Conservation (phyloP, 53 echinoderm and acorn worm genomes). For the Patiria pectinifera region DNA sequence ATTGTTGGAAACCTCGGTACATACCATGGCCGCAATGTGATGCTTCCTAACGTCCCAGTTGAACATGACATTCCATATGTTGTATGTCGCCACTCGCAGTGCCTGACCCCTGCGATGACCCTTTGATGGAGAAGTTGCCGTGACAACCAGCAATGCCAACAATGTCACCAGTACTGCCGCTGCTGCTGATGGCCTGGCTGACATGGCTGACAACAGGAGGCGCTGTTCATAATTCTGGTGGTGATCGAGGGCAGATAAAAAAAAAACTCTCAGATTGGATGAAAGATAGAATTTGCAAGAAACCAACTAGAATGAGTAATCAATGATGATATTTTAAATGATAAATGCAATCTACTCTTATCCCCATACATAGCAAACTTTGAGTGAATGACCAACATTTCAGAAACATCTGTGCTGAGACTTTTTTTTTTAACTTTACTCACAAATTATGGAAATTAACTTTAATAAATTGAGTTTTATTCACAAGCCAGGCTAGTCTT, state of each 20-base stretch:
- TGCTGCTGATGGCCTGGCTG: slow-evolving; percentile 15
- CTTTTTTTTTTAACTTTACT: too few relatives aligned
- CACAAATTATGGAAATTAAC: too few relatives aligned
- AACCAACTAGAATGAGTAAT: background rate
- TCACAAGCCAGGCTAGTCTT: too few relatives aligned
- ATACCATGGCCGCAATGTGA: slow-evolving; percentile 83
- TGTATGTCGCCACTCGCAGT: slow-evolving; percentile 81
- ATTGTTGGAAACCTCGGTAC: slow-evolving; percentile 23
- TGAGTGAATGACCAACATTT: too few relatives aligned
- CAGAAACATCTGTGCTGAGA: too few relatives aligned
- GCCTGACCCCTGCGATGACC: background rate
- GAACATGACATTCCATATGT: slow-evolving; percentile 92
- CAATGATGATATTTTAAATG: too few relatives aligned
- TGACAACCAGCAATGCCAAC: slow-evolving; percentile 11
- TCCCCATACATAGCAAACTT: too few relatives aligned
- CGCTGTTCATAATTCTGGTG: slow-evolving; percentile 62
- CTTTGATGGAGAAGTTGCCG: background rate
- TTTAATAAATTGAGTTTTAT: too few relatives aligned
- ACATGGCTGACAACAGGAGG: slow-evolving; percentile 42
- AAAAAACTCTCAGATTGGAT: background rate
- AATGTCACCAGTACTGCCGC: slow-evolving; percentile 13
- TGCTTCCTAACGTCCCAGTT: slow-evolving; percentile 89
- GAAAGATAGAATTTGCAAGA: background rate
- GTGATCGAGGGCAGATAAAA: background rate
- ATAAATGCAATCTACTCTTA: too few relatives aligned